A percentile compares a stretch with the other conserved stretches of the same genome.
Conservation (phyloP, 2,888 invertebrate species). For the Lucinisca nassula region DNA sequence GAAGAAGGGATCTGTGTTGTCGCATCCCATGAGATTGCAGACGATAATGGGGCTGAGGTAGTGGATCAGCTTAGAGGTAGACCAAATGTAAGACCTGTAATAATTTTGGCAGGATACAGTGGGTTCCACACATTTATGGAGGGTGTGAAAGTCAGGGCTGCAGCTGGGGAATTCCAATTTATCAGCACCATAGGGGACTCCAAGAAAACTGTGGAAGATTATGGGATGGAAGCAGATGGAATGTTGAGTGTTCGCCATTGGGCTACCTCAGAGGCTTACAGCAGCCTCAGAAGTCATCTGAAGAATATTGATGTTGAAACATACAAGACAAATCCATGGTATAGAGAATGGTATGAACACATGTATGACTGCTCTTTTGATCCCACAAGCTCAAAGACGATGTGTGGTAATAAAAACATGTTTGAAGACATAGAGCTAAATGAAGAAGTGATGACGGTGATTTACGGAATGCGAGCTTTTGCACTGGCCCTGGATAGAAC, state of each 20-base stretch:
- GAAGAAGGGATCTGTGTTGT: conserved; percentile 84
- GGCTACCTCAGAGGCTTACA: conserved; percentile 43
- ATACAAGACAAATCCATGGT: conserved; percentile 83
- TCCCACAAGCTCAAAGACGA: conserved; percentile 29
- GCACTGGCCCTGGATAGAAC: conserved; percentile 80
- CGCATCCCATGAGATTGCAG: conserved; percentile 67
- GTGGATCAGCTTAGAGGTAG: conserved; percentile 68
- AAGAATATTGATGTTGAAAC: conserved; percentile 64
- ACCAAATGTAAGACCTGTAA: conserved; percentile 76
- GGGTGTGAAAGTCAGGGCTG: conserved; percentile 55
- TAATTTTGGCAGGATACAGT: conserved; percentile 67
- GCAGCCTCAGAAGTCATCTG: conserved; percentile 70
- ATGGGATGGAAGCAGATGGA: conserved; percentile 78
- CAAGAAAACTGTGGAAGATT: conserved; percentile 69
- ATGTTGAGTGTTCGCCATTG: conserved; percentile 74
- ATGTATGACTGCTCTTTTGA: conserved; percentile 79
- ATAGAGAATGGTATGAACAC: conserved; percentile 82
- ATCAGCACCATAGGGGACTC: conserved; percentile 69
- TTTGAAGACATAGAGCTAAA: conserved; percentile 76
- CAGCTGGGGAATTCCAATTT: conserved; percentile 78
- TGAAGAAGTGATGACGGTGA: conserved; percentile 71
- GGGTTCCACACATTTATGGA: conserved; percentile 66
- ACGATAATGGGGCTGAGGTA: conserved; percentile 30
- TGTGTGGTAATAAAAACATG: conserved; percentile 59
- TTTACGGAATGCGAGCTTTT: conserved; percentile 82